phyloP scores from a whole-genome alignment of 2,888 invertebrate genomes.

The Apodemia hepburni region DNA sequence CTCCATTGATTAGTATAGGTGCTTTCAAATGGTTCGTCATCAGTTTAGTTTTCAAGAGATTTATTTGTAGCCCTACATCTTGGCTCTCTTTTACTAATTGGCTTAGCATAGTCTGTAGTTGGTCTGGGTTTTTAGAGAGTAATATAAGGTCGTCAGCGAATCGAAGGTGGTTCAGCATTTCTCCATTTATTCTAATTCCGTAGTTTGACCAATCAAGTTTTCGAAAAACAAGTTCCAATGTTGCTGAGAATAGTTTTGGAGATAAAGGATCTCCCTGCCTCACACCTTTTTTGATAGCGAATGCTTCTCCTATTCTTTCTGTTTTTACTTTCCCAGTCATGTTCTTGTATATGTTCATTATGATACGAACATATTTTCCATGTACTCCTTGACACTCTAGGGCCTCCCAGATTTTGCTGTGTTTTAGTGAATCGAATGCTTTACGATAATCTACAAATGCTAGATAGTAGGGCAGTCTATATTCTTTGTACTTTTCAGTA shows the following conservation, averaged over 20 bases:
- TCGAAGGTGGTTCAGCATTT: constrained; percentile 16
- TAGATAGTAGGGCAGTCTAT: background rate
- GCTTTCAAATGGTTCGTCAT: constrained; percentile 8
- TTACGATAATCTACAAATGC: constrained; percentile 15
- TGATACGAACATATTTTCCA: constrained; percentile 3
- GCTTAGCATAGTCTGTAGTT: constrained; percentile 17
- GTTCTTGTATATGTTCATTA: constrained; percentile 9
- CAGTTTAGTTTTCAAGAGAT: constrained; percentile 17
- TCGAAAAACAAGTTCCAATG: constrained; percentile 14
- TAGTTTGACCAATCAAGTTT: constrained; percentile 9
- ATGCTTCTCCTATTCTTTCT: constrained; percentile 5
- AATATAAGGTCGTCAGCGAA: constrained; percentile 18
- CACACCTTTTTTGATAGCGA: constrained; percentile 17
- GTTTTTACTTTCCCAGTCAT: constrained; percentile 10
- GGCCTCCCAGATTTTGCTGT: background rate
- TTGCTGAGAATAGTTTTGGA: background rate
- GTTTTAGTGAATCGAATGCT: constrained; percentile 16
- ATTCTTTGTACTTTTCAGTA: constrained; percentile 17
- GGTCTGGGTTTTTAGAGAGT: constrained; percentile 6
- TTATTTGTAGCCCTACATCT: constrained; percentile 7
- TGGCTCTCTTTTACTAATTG: constrained; percentile 10
- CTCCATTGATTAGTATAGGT: constrained; percentile 2
- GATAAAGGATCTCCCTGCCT: constrained; percentile 19
- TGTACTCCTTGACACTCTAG: background rate
- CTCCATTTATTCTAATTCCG: constrained; percentile 15